Evolutionary conservation across 2,797 vertebrate genomes (phyloP), one percentile per base, ranked within the genome.

Genomic region (Eulemur albifrons): DNA sequence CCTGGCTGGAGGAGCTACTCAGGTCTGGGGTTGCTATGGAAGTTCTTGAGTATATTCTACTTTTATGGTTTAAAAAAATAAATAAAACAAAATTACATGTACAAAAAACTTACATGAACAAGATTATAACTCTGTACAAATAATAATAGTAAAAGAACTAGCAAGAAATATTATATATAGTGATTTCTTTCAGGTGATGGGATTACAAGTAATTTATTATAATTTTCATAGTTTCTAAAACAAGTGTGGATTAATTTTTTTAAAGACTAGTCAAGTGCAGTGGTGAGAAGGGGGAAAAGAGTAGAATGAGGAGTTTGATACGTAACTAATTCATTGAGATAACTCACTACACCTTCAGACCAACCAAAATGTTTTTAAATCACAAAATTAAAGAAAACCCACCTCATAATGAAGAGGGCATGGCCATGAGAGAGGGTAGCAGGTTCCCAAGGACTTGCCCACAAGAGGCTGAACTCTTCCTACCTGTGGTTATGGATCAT

Each of bases 401-500:
- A 59, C 23, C 67, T 93, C 4, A 1, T 27, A 81, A 43, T 43
- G 54, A 81, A 59, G 77, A 61, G n/a, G 88, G 38, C 30, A 23
- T 40, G 57, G 35, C 27, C 48, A 35, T 15, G 40, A 77, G 25
- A n/a, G 54, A 65, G 20, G 35, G 15, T 20, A 48, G 30, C 43
- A 35, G 38, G 9, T n/a, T 54, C 25, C 54, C 50, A 7, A 81
- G 54, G 84, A 27, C 50, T 13, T 20, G n/a, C 35, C 61, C 20
- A 30, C 2, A 2, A 75, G 76, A 73, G 50, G 84, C 67, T 14
- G 7, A 18, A 5, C 59, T 7, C 11, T 65, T 79, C 65, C 0
- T 95, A 99, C 99, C 99, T 99, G 98, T 99, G 99, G 98, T 99
- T 99, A 98, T 99, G 99, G 98, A 99, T 99, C 99, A 99, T 99